phyloP scores from a whole-genome alignment of 2,888 invertebrate genomes.

The Mythimna lalbum region DNA sequence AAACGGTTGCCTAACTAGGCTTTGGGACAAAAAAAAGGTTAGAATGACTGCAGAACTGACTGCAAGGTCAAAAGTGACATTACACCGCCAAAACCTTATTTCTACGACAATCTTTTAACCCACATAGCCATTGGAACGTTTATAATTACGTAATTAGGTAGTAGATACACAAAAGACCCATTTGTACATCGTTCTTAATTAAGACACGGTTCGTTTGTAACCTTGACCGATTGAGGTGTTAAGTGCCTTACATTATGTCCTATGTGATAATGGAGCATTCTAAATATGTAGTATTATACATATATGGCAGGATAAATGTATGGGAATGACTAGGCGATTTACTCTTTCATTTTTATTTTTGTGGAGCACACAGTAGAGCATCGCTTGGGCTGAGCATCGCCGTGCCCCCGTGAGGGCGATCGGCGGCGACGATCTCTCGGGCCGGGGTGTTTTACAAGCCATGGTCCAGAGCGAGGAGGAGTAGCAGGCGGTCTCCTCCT shows the following conservation, averaged over 20 bases:
- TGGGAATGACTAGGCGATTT: conserved; percentile 4
- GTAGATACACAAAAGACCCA: neutral
- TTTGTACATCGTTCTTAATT: conserved; percentile 46
- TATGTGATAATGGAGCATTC: conserved; percentile 14
- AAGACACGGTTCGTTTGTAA: conserved; percentile 16
- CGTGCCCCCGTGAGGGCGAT: no score
- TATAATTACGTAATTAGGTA: conserved; percentile 20
- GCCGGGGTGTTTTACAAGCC: no score
- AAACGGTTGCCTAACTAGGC: no score
- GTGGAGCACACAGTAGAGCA: no score
- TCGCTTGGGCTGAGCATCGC: no score
- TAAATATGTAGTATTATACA: neutral
- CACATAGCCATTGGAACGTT: conserved; percentile 26
- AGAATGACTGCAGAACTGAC: no score
- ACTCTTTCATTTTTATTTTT: no score
- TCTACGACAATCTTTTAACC: conserved; percentile 37
- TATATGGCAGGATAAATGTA: neutral
- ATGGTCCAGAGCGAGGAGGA: no score
- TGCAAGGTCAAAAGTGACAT: no score
- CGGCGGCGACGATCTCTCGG: no score
- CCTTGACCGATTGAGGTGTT: conserved; percentile 46
- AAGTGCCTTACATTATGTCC: conserved; percentile 19
- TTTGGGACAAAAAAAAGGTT: no score
- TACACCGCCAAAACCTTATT: neutral
- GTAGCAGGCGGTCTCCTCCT: no score